phyloP scores from a whole-genome alignment of 2,888 invertebrate genomes.

The Nasonovia ribisnigri region DNA sequence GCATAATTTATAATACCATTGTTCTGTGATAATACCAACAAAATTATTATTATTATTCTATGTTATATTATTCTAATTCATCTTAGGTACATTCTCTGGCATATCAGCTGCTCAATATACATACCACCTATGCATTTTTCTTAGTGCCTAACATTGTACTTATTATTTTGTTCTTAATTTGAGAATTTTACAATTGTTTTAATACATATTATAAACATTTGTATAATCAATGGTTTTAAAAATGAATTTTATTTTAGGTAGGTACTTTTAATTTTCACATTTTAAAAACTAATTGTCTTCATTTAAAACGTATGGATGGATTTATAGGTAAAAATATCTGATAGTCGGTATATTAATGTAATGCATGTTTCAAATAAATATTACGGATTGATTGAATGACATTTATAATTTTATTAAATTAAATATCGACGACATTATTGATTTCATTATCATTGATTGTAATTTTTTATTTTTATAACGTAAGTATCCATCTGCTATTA shows the following conservation, averaged over 20 bases:
- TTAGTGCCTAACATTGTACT: neutral
- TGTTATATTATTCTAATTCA: neutral
- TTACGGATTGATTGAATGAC: neutral
- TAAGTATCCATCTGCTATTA: neutral
- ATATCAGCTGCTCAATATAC: neutral
- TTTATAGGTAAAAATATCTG: neutral
- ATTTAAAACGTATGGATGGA: neutral
- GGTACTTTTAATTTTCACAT: neutral
- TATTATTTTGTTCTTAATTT: neutral
- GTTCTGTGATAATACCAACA: no score
- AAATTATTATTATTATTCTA: neutral
- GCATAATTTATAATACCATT: no score
- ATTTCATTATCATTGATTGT: neutral
- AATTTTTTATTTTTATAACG: neutral
- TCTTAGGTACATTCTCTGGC: neutral
- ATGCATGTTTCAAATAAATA: neutral
- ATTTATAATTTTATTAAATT: neutral
- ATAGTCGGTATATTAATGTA: neutral
- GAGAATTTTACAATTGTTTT: neutral
- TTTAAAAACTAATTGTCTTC: neutral
- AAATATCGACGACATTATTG: neutral
- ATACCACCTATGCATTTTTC: neutral
- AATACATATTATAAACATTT: no score
- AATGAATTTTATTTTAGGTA: neutral
- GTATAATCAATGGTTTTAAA: neutral